Evolutionary conservation across 2,888 invertebrate species (phyloP).

Genomic region (Trachelus tabidus): DNA sequence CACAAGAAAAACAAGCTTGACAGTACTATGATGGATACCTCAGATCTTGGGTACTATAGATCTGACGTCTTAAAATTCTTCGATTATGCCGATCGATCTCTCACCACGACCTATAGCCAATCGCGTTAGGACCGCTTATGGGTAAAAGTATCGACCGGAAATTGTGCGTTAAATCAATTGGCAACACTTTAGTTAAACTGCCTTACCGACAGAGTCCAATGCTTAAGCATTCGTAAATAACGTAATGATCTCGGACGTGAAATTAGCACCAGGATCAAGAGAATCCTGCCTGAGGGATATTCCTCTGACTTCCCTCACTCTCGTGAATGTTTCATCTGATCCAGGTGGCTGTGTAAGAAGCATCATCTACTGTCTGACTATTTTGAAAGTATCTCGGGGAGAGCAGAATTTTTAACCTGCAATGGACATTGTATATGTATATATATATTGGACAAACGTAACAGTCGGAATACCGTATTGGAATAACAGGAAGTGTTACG

Average conservation of each 20-base stretch:
- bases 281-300: neutral
- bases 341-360: neutral
- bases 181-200: conserved; percentile 1
- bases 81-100: too few species aligned
- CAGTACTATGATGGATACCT: too few species aligned
- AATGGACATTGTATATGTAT: neutral
- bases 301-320: neutral
- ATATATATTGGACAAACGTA: neutral
- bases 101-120: conserved; percentile 14
- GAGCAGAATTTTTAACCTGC: neutral
- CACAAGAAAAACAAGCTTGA: neutral
- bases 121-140: neutral
- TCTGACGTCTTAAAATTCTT: too few species aligned
- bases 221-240: neutral
- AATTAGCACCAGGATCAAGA: neutral
- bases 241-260: neutral
- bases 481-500: conserved; percentile 6
- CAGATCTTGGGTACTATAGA: too few species aligned
- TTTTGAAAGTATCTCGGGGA: neutral
- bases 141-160: conserved; percentile 50
- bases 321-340: neutral
- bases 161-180: conserved; percentile 46
- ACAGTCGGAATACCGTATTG: neutral
- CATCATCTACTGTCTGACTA: neutral
- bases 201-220: neutral